These are phyloP conservation scores for Sparus aurata DNA, from an alignment of 2,797 vertebrate genomes.

Conservation along the genomic window DNA sequence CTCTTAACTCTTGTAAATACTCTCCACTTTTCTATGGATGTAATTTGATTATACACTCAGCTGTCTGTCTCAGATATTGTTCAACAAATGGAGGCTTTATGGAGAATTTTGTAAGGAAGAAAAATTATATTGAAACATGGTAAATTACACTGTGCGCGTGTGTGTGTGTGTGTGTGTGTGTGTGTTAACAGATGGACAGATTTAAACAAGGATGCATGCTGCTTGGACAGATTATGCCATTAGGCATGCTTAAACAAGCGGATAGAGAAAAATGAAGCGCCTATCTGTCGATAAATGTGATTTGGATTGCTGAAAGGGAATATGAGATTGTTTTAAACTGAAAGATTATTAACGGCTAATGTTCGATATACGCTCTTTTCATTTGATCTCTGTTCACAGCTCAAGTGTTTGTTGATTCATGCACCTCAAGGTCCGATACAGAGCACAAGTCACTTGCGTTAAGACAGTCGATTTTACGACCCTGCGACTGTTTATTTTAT, in stretches of 20 bases:
- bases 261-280: conserved; percentile 58
- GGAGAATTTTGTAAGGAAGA: conserved; percentile 64
- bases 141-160: conserved; percentile 70
- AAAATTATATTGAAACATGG: conserved; percentile 67
- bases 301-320: conserved; percentile 49
- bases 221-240: conserved; percentile 61
- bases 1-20: conserved; percentile 81
- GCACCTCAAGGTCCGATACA: conserved; percentile 28
- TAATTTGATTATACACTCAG: conserved; percentile 64
- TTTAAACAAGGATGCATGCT: conserved; percentile 58
- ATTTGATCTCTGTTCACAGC: conserved; percentile 28
- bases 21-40: conserved; percentile 73
- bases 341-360: conserved; percentile 23
- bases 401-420: conserved; percentile 10
- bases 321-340: conserved; percentile 21
- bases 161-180: conserved; percentile 16
- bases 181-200: conserved; percentile 49
- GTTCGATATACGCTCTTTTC: conserved; percentile 42
- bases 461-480: conserved; percentile 1
- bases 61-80: conserved; percentile 58
- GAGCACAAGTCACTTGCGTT: conserved; percentile 62
- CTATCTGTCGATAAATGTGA: conserved; percentile 63
- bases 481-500: conserved; percentile 27
- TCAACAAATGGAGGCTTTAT: conserved; percentile 60
- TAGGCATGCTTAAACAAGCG: conserved; percentile 59